These are phyloP conservation scores for Choloepus didactylus DNA, from an alignment of 2,797 vertebrate species.

Conservation along the genomic window DNA sequence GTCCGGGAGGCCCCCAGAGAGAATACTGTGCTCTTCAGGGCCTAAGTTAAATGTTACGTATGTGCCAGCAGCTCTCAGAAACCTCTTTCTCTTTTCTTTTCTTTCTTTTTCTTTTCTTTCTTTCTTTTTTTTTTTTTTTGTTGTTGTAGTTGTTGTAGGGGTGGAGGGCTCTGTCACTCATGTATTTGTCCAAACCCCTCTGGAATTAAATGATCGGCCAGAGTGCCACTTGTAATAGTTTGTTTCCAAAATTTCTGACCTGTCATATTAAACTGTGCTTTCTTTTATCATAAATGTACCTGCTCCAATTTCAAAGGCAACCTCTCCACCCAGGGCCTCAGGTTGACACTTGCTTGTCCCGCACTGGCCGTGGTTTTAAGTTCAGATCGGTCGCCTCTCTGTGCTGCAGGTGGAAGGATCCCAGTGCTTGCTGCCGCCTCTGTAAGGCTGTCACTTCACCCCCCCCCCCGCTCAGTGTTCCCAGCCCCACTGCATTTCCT, in stretches of 20 bases:
- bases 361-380: not conserved
- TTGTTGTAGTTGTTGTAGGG: too few species aligned
- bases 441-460: not conserved
- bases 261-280: not conserved
- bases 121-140: too few species aligned
- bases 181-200: not conserved
- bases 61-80: not conserved
- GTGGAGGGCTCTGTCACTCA: not conserved
- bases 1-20: not conserved
- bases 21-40: not conserved
- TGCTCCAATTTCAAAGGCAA: not conserved
- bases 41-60: not conserved
- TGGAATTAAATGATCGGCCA: not conserved
- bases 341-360: not conserved
- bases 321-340: not conserved
- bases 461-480: not conserved
- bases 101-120: too few species aligned
- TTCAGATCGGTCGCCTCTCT: not conserved
- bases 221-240: not conserved
- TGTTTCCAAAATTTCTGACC: not conserved
- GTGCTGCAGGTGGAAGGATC: not conserved
- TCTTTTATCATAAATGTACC: not conserved
- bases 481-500: not conserved
- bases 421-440: not conserved
- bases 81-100: not conserved